Conservation (phyloP, 2,888 invertebrate genomes). For the Pelosia muscerda region DNA sequence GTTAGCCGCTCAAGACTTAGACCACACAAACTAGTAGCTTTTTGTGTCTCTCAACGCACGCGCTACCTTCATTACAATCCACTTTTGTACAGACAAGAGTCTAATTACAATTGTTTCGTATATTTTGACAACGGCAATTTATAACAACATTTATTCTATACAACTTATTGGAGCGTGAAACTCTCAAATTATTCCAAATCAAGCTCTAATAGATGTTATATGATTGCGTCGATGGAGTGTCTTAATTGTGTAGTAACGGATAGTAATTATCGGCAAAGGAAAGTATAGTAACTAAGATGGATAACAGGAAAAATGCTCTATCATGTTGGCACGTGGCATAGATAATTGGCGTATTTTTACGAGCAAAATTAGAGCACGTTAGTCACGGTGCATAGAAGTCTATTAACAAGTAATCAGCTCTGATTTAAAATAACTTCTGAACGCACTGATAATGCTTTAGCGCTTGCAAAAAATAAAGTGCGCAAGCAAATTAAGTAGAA, state of each 20-base stretch:
- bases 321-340: slow-evolving; percentile 22
- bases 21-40: slow-evolving; percentile 75
- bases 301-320: slow-evolving; percentile 22
- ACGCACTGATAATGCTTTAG: not conserved
- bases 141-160: slow-evolving; percentile 70
- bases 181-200: slow-evolving; percentile 61
- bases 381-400: slow-evolving; percentile 21
- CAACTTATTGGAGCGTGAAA: slow-evolving; percentile 69
- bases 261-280: slow-evolving; percentile 43
- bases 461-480: slow-evolving; percentile 7
- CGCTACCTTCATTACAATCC: slow-evolving; percentile 73
- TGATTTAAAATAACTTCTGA: slow-evolving; percentile 11
- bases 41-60: slow-evolving; percentile 78
- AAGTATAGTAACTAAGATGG: slow-evolving; percentile 39
- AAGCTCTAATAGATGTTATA: slow-evolving; percentile 47
- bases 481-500: not conserved
- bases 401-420: slow-evolving; percentile 16
- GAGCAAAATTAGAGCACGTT: slow-evolving; percentile 23
- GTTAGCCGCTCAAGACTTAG: slow-evolving; percentile 46
- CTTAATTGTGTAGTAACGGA: slow-evolving; percentile 47
- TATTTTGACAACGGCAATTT: slow-evolving; percentile 85
- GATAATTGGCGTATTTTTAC: slow-evolving; percentile 23
- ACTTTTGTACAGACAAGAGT: slow-evolving; percentile 82
- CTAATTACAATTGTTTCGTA: slow-evolving; percentile 83
- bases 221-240: slow-evolving; percentile 41